phyloP scores from a whole-genome alignment of 1,140 invertebrate species.

The Riptortus pedestris region DNA sequence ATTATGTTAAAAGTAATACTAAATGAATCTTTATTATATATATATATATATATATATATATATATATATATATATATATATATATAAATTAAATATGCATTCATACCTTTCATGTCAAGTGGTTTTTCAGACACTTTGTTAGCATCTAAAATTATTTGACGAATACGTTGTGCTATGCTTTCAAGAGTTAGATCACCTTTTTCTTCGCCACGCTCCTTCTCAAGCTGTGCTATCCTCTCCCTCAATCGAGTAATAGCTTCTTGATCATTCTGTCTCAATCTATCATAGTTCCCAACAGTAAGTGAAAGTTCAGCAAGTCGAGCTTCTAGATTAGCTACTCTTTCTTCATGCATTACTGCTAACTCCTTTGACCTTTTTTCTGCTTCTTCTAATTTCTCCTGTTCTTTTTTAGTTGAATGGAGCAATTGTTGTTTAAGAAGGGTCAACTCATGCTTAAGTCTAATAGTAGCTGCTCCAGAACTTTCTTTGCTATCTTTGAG shows the following conservation, averaged over 20 bases:
- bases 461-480: slow-evolving; percentile 49
- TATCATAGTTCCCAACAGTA: slow-evolving; percentile 67
- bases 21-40: too few species aligned
- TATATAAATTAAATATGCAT: too few species aligned
- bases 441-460: slow-evolving; percentile 60
- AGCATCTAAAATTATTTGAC: slow-evolving; percentile 25
- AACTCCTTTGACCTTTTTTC: slow-evolving; percentile 56
- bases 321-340: slow-evolving; percentile 64
- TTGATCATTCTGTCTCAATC: slow-evolving; percentile 60
- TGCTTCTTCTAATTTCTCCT: slow-evolving; percentile 51
- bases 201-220: slow-evolving; percentile 34
- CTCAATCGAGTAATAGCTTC: slow-evolving; percentile 61
- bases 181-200: slow-evolving; percentile 31
- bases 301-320: slow-evolving; percentile 68
- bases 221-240: slow-evolving; percentile 36
- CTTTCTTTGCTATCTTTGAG: slow-evolving; percentile 50
- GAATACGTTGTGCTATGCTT: slow-evolving; percentile 35
- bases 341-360: slow-evolving; percentile 57
- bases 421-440: slow-evolving; percentile 58
- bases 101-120: slow-evolving; percentile 37
- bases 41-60: too few species aligned
- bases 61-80: too few species aligned
- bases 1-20: too few species aligned
- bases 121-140: slow-evolving; percentile 38
- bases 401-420: slow-evolving; percentile 51